Evolutionary conservation across 2,888 invertebrate species (phyloP).

Genomic region (Synergus japonicus): DNA sequence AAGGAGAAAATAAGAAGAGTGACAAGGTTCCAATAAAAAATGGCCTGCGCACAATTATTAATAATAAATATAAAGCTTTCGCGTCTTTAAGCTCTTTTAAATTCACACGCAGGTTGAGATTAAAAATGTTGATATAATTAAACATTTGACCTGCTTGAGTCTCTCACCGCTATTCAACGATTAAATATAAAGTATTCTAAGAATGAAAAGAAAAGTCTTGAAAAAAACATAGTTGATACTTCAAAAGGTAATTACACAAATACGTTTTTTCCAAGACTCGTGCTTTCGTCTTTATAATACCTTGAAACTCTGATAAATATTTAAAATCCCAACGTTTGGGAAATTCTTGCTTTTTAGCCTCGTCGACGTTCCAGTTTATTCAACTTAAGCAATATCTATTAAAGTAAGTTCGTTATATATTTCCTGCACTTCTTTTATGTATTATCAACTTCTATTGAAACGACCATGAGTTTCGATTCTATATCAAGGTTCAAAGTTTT

Average conservation of each 20-base stretch:
- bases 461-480: conserved; percentile 22
- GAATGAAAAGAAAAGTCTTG: background rate
- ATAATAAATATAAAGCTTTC: conserved; percentile 24
- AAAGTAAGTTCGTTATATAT: conserved; percentile 37
- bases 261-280: background rate
- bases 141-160: conserved; percentile 17
- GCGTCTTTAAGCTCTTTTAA: conserved; percentile 31
- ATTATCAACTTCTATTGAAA: conserved; percentile 35
- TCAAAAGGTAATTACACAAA: background rate
- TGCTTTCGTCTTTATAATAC: background rate
- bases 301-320: conserved; percentile 14
- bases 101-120: conserved; percentile 1
- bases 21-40: conserved; percentile 26
- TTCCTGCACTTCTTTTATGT: conserved; percentile 41
- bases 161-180: conserved; percentile 21
- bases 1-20: conserved; percentile 10
- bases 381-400: conserved; percentile 40
- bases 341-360: conserved; percentile 35
- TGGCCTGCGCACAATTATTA: conserved; percentile 27
- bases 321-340: conserved; percentile 19
- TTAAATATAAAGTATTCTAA: background rate
- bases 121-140: conserved; percentile 24
- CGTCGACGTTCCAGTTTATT: conserved; percentile 29
- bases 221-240: background rate
- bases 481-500: conserved; percentile 11